These are phyloP conservation scores for Diachasma alloeum DNA, from an alignment of 1,140 invertebrate species.

Conservation along the genomic window DNA sequence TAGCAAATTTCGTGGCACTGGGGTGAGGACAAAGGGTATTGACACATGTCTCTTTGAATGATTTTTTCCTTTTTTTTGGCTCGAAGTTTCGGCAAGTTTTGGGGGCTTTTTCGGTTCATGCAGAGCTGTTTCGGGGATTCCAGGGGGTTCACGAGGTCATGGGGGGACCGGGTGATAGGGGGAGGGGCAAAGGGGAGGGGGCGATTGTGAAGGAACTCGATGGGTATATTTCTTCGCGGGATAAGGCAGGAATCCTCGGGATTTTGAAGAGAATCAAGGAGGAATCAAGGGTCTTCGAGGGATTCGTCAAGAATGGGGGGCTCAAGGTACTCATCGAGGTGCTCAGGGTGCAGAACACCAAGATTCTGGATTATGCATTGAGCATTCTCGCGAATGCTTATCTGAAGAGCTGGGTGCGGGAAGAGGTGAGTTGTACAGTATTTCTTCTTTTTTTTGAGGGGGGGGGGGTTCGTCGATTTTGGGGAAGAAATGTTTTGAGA, in stretches of 20 bases:
- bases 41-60: neutral
- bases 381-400: constrained; percentile 55
- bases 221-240: neutral
- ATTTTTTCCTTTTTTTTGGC: neutral
- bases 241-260: constrained; percentile 39
- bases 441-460: constrained; percentile 13
- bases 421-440: constrained; percentile 41
- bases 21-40: neutral
- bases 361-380: constrained; percentile 47
- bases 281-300: constrained; percentile 45
- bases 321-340: constrained; percentile 45
- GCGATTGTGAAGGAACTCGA: neutral
- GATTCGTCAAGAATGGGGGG: constrained; percentile 39
- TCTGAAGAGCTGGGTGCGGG: constrained; percentile 39
- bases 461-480: neutral
- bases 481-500: neutral
- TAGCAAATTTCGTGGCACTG: neutral
- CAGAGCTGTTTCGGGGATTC: neutral
- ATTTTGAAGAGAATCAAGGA: constrained; percentile 46
- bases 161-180: neutral
- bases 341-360: constrained; percentile 40
- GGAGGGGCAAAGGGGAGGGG: neutral
- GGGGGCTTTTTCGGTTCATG: neutral
- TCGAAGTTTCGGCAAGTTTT: neutral
- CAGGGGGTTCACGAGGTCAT: neutral